phyloP scores from a whole-genome alignment of 2,797 vertebrate species.

The Chanos chanos region DNA sequence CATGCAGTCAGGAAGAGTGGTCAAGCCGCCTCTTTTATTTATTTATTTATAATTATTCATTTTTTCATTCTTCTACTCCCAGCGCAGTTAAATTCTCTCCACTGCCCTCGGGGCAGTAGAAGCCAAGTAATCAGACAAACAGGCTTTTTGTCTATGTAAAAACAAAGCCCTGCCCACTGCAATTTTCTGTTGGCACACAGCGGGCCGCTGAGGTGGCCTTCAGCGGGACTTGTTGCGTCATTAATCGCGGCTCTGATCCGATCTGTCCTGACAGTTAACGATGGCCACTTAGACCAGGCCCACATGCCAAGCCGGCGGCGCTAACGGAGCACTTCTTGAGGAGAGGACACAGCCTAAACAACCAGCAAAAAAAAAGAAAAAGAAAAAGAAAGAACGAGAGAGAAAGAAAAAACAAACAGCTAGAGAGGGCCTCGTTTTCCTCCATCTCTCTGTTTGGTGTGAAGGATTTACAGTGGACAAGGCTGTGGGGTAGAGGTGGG shows the following conservation, averaged over 20 bases:
- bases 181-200: slow-evolving; percentile 32
- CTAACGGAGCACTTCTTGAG: slow-evolving; percentile 36
- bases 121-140: slow-evolving; percentile 30
- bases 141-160: slow-evolving; percentile 31
- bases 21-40: no score
- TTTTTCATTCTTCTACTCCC: slow-evolving; percentile 29
- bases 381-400: no score
- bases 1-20: slow-evolving; percentile 1
- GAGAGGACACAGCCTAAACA: not conserved
- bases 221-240: slow-evolving; percentile 47
- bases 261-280: slow-evolving; percentile 56
- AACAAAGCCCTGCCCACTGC: slow-evolving; percentile 29
- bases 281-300: slow-evolving; percentile 28
- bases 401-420: no score
- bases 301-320: slow-evolving; percentile 36
- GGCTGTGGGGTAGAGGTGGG: no score
- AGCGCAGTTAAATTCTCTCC: slow-evolving; percentile 30
- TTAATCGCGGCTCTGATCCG: slow-evolving; percentile 41
- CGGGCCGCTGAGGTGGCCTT: slow-evolving; percentile 23
- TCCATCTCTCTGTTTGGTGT: slow-evolving; percentile 9
- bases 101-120: slow-evolving; percentile 7
- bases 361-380: no score
- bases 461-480: no score
- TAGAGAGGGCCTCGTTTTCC: no score
- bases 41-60: no score